Conservation (phyloP, 1,140 invertebrate species). For the Notospermus geniculatus region DNA sequence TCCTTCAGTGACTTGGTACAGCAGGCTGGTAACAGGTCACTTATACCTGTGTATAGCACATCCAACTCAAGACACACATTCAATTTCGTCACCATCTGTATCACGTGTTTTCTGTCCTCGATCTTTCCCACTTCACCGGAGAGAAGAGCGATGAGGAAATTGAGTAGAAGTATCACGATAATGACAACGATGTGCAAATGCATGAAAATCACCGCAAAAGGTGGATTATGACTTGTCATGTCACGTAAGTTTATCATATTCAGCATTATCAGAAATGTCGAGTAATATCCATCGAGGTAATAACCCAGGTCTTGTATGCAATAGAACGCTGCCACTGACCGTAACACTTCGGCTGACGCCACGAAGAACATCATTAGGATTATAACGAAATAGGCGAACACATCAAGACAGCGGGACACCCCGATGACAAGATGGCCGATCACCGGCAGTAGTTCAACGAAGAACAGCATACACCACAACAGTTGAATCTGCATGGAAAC, state of each 20-base stretch:
- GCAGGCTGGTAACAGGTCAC: no score
- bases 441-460: background rate
- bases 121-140: background rate
- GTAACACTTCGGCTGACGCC: background rate
- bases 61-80: no score
- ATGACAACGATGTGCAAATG: background rate
- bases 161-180: background rate
- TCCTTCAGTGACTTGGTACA: no score
- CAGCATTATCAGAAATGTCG: slow-evolving; percentile 7
- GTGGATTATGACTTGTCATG: background rate
- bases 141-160: slow-evolving; percentile 7
- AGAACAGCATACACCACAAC: background rate
- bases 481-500: no score
- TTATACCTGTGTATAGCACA: no score
- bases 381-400: background rate
- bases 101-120: background rate
- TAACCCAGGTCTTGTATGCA: background rate
- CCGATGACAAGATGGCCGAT: slow-evolving; percentile 5
- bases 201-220: background rate
- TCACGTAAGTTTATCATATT: slow-evolving; percentile 4
- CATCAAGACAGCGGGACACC: background rate
- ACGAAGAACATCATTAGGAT: background rate
- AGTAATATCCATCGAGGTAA: background rate
- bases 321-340: background rate
- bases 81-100: background rate